These are phyloP conservation scores for Apotomis turbidana DNA, from an alignment of 2,888 invertebrate genomes.

Conservation along the genomic window DNA sequence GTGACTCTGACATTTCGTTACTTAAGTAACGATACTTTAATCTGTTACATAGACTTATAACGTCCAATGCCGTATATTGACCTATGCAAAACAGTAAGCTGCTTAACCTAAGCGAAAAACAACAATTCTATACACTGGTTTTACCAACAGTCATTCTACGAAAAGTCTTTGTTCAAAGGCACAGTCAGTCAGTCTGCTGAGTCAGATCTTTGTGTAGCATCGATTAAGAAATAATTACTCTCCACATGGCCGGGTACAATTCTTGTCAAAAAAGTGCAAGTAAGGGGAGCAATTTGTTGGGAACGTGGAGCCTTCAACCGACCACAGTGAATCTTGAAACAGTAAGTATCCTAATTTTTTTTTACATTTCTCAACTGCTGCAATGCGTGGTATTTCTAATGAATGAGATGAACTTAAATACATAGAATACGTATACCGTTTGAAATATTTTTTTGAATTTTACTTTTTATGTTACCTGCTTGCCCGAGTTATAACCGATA, in stretches of 20 bases:
- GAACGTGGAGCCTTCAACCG: slow-evolving; percentile 39
- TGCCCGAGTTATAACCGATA: too few species aligned
- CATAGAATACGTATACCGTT: too few species aligned
- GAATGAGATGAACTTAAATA: too few species aligned
- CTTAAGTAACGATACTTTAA: too few species aligned
- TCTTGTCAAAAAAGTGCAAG: slow-evolving; percentile 66
- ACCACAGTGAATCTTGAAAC: slow-evolving; percentile 14
- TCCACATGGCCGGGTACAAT: slow-evolving; percentile 36
- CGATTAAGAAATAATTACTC: slow-evolving; percentile 37
- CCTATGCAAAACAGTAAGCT: too few species aligned
- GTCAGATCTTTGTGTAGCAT: slow-evolving; percentile 24
- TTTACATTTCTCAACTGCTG: too few species aligned
- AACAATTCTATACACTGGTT: not conserved
- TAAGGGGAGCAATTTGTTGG: slow-evolving; percentile 66
- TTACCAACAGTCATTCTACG: not conserved
- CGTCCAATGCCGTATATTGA: too few species aligned
- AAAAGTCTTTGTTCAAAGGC: not conserved
- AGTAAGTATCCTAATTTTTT: slow-evolving; percentile 1
- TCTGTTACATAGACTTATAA: too few species aligned
- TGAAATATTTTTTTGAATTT: too few species aligned
- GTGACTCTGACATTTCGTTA: too few species aligned
- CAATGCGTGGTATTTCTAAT: too few species aligned
- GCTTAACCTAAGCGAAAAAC: not conserved
- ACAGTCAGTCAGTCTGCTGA: not conserved
- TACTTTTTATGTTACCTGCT: too few species aligned